phyloP scores from a whole-genome alignment of 2,113 vertebrate genomes.

The Setophaga petechia region DNA sequence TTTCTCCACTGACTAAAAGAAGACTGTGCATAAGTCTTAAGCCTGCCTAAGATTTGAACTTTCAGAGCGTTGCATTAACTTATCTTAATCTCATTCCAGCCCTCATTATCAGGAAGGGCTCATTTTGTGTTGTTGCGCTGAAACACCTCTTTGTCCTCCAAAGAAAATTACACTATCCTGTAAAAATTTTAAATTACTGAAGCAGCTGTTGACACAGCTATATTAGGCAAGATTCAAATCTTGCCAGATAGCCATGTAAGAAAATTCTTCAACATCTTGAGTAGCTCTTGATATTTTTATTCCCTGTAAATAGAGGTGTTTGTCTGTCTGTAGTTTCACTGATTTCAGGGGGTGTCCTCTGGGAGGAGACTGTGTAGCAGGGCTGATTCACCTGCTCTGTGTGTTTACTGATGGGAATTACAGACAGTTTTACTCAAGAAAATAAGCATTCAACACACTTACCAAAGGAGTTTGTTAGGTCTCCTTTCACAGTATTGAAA shows the following conservation, averaged over 20 bases:
- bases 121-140: not conserved
- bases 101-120: not conserved
- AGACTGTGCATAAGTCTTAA: not conserved
- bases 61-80: not conserved
- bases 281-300: not conserved
- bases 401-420: not conserved
- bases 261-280: not conserved
- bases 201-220: not conserved
- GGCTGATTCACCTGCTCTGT: not conserved
- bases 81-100: not conserved
- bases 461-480: not conserved
- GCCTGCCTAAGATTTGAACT: not conserved
- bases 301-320: not conserved
- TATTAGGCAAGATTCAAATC: not conserved
- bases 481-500: not conserved
- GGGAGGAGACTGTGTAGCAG: not conserved
- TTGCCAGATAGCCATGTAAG: not conserved
- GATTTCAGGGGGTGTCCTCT: not conserved
- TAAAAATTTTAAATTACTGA: not conserved
- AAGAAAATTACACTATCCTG: not conserved
- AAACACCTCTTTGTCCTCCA: not conserved
- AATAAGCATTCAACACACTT: not conserved
- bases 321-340: not conserved
- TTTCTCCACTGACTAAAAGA: not conserved
- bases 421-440: not conserved